phyloP scores from a whole-genome alignment of 1,140 invertebrate species.

The Caenorhabditis elegans region DNA sequence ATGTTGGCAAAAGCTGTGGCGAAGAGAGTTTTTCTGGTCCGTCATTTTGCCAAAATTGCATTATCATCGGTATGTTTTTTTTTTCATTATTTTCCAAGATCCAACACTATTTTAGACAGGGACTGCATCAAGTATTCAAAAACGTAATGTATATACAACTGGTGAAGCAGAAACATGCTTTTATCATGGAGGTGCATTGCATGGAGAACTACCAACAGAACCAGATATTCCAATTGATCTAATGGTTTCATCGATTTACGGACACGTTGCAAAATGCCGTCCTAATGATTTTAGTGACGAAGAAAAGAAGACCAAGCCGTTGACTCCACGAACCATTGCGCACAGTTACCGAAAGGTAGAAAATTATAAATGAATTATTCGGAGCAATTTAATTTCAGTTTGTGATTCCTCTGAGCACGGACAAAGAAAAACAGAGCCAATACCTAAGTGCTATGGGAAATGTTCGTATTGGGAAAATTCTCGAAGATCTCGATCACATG shows the following conservation, averaged over 20 bases:
- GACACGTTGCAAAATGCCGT: not conserved
- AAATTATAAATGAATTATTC: too few relatives aligned
- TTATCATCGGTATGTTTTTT: not conserved
- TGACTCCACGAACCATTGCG: constrained; percentile 50
- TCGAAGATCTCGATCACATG: constrained; percentile 80
- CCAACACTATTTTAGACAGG: not conserved
- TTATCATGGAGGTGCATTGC: too few relatives aligned
- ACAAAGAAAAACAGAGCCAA: constrained; percentile 73
- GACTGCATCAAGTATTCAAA: not conserved
- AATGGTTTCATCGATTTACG: not conserved
- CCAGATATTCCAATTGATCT: not conserved
- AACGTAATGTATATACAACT: not conserved
- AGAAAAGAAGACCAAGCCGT: not conserved
- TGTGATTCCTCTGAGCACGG: constrained; percentile 74
- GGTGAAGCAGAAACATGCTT: not conserved
- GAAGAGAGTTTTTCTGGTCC: too few relatives aligned
- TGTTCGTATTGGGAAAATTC: constrained; percentile 75
- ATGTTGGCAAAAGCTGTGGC: too few relatives aligned
- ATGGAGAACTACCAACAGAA: too few relatives aligned
- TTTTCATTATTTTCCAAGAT: not conserved
- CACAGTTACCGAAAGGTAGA: constrained; percentile 72
- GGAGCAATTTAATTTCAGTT: constrained; percentile 67
- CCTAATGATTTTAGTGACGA: not conserved
- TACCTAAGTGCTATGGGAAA: constrained; percentile 74
- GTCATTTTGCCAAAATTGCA: too few relatives aligned